These are phyloP conservation scores for Heliothis peltigera DNA, from an alignment of 2,888 invertebrate species.

Conservation along the genomic window DNA sequence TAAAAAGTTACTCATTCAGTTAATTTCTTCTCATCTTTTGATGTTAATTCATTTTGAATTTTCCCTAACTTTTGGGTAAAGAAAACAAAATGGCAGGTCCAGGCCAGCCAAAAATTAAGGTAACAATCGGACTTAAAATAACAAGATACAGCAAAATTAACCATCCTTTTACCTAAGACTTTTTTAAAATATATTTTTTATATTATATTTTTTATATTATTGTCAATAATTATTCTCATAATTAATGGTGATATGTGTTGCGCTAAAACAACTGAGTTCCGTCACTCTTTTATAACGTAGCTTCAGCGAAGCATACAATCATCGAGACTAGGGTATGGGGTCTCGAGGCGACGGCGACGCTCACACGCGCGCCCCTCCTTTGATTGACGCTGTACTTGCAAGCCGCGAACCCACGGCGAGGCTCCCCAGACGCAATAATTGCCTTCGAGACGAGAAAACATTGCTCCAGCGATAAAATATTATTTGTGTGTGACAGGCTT, in stretches of 20 bases:
- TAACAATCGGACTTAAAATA: no score
- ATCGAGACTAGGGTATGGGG: conserved; percentile 5
- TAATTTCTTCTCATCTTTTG: background rate
- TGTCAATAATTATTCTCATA: no score
- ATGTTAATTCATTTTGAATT: background rate
- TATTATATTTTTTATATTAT: no score
- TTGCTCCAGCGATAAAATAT: conserved; percentile 81
- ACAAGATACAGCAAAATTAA: no score
- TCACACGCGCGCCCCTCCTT: conserved; percentile 48
- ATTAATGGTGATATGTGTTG: no score
- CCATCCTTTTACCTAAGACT: no score
- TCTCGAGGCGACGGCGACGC: no score
- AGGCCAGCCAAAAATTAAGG: no score
- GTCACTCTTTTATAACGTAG: conserved; percentile 18
- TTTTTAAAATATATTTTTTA: no score
- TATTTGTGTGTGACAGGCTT: conserved; percentile 86
- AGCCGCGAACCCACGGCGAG: conserved; percentile 45
- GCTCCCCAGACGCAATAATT: conserved; percentile 69
- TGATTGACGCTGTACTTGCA: conserved; percentile 63
- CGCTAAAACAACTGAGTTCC: background rate
- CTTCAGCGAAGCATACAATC: conserved; percentile 23
- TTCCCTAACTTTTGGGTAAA: no score
- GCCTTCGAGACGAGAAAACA: conserved; percentile 75
- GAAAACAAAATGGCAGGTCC: no score
- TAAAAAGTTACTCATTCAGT: background rate